phyloP scores from a whole-genome alignment of 1,140 invertebrate species.

The Drosophila tsacasi region DNA sequence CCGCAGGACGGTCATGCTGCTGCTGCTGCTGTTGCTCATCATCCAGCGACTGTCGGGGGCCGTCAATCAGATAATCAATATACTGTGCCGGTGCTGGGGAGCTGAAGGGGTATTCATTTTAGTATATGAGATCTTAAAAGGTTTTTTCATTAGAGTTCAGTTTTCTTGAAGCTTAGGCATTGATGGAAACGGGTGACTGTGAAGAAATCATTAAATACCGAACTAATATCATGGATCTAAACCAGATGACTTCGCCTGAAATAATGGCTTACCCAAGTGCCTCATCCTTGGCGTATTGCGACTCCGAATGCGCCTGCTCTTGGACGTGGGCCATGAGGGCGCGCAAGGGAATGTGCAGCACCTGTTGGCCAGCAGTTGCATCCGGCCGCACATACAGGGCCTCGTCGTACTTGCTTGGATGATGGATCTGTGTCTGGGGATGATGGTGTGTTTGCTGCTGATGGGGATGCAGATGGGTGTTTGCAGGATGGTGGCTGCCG shows the following conservation, averaged over 20 bases:
- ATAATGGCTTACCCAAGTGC: conserved; percentile 30
- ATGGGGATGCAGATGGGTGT: conserved; percentile 46
- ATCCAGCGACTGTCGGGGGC: conserved; percentile 73
- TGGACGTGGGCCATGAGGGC: conserved; percentile 61
- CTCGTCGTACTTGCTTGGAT: conserved; percentile 59
- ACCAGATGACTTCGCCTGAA: not conserved
- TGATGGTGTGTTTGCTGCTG: conserved; percentile 48
- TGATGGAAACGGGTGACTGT: not conserved
- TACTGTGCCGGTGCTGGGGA: conserved; percentile 63
- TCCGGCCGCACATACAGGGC: conserved; percentile 50
- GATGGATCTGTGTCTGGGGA: conserved; percentile 33
- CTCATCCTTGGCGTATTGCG: conserved; percentile 42
- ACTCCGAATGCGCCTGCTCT: conserved; percentile 43
- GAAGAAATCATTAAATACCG: not conserved
- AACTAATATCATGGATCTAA: no score
- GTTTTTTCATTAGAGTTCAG: no score
- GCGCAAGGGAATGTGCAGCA: conserved; percentile 71
- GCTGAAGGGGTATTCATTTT: conserved; percentile 9
- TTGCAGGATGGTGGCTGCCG: conserved; percentile 53
- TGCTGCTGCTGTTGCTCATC: conserved; percentile 57
- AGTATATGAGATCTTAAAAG: not conserved
- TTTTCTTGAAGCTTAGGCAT: not conserved
- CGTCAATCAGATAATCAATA: conserved; percentile 78
- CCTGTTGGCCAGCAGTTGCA: conserved; percentile 53
- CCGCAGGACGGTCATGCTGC: conserved; percentile 16